A percentile compares a stretch with the other conserved stretches of the same genome.
These are phyloP conservation scores for Loriculus beryllinus DNA, from an alignment of 2,797 vertebrate species.

Conservation along the genomic window DNA sequence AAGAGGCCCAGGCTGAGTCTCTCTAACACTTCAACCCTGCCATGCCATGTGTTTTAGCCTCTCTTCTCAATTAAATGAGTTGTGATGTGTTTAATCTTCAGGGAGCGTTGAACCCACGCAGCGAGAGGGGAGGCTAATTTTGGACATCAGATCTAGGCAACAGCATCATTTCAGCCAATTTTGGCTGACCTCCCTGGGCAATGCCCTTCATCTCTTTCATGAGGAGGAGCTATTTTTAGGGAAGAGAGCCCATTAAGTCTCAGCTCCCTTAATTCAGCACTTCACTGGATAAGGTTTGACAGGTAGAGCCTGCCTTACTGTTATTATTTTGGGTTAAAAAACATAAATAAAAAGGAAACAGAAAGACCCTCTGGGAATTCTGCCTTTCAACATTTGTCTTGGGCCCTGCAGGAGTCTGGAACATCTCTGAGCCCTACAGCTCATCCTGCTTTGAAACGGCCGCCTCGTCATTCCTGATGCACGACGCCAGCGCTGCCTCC, in stretches of 20 bases:
- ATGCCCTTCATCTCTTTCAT: conserved; percentile 41
- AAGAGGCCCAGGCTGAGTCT: background rate
- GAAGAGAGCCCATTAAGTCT: conserved; percentile 12
- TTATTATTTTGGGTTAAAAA: background rate
- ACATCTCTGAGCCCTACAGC: conserved; percentile 49
- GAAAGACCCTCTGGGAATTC: conserved; percentile 47
- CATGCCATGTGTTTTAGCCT: background rate
- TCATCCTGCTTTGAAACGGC: conserved; percentile 44
- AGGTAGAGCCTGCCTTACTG: background rate
- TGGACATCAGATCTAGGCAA: conserved; percentile 43
- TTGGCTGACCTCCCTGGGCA: conserved; percentile 46
- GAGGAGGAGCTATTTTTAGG: conserved; percentile 45
- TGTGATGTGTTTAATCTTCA: conserved; percentile 35
- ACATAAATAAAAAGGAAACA: background rate
- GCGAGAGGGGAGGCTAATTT: conserved; percentile 34
- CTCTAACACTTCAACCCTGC: background rate
- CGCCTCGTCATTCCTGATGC: background rate
- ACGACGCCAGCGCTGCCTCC: background rate
- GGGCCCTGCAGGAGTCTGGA: conserved; percentile 57
- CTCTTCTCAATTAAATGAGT: conserved; percentile 23
- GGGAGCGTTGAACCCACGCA: background rate
- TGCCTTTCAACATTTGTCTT: conserved; percentile 56
- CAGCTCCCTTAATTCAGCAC: conserved; percentile 2
- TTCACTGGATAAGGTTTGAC: conserved; percentile 13
- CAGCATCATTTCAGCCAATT: conserved; percentile 24